Evolutionary conservation across 2,113 vertebrate species (phyloP).

Genomic region (Argyrosomus japonicus): DNA sequence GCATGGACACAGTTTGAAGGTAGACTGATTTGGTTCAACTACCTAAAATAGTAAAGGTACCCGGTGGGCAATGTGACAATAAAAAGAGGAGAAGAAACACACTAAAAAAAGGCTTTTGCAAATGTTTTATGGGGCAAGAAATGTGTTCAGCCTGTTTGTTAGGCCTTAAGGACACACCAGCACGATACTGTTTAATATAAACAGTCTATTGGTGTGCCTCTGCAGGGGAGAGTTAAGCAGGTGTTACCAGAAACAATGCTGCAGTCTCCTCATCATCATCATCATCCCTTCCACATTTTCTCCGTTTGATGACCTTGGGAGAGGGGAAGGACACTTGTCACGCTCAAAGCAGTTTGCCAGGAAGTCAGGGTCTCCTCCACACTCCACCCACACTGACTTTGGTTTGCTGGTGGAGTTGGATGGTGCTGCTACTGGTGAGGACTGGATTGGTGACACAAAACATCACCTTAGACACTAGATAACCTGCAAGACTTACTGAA

Average conservation of each 20-base stretch:
- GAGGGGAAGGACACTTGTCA: slow-evolving; percentile 41
- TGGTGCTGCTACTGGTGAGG: slow-evolving; percentile 6
- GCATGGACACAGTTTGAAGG: neutral
- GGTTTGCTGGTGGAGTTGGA: slow-evolving; percentile 37
- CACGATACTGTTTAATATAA: slow-evolving; percentile 24
- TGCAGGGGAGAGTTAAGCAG: neutral
- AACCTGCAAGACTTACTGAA: neutral
- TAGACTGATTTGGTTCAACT: neutral
- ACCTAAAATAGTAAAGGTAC: neutral
- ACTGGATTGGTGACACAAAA: slow-evolving; percentile 55
- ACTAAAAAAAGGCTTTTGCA: too few species aligned
- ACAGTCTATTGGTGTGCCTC: slow-evolving; percentile 13
- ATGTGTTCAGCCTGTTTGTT: too few species aligned
- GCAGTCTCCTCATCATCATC: slow-evolving; percentile 41
- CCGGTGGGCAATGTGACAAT: neutral
- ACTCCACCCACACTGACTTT: slow-evolving; percentile 79
- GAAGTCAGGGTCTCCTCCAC: slow-evolving; percentile 68
- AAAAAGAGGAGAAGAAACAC: neutral
- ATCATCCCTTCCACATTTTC: slow-evolving; percentile 6
- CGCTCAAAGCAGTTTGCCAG: slow-evolving; percentile 65
- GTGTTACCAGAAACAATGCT: slow-evolving; percentile 66
- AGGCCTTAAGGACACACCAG: neutral
- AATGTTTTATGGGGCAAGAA: too few species aligned
- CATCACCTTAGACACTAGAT: neutral
- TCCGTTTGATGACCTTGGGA: slow-evolving; percentile 22